Percentiles rank a stretch among this genome's conserved stretches.
Conservation (phyloP, 2,113 vertebrate genomes). For the Urocitellus parryii region DNA sequence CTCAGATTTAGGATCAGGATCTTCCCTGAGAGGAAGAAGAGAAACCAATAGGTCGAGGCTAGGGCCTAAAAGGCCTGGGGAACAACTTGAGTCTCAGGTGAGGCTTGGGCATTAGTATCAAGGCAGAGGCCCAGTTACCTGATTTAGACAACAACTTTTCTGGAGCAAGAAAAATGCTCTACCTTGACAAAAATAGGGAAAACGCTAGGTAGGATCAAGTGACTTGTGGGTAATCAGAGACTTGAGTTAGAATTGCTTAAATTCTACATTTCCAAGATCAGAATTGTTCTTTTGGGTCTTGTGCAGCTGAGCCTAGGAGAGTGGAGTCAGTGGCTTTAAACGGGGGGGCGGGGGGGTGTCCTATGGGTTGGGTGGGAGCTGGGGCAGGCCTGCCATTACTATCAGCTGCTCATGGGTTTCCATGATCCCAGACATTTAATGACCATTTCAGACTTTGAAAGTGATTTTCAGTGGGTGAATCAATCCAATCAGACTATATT, state of each 20-base stretch:
- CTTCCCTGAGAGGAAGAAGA: neutral
- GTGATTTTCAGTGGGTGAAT: neutral
- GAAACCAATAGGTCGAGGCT: neutral
- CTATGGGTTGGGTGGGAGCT: neutral
- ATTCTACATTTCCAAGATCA: neutral
- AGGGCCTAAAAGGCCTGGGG: too few species aligned
- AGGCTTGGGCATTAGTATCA: neutral
- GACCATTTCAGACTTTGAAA: neutral
- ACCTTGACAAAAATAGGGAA: neutral
- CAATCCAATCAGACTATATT: neutral
- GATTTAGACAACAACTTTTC: neutral
- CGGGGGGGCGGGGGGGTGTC: too few species aligned
- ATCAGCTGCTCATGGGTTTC: neutral
- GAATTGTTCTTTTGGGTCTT: neutral
- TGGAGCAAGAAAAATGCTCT: neutral
- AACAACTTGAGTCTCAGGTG: neutral
- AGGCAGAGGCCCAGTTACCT: neutral
- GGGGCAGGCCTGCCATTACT: neutral
- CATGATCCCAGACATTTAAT: neutral
- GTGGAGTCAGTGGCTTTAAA: neutral
- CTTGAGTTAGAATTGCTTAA: slow-evolving; percentile 5
- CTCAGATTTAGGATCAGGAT: neutral
- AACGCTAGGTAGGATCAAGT: neutral
- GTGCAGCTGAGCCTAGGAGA: neutral
- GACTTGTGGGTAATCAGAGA: neutral